Percentiles rank a stretch among this genome's conserved stretches.
Evolutionary conservation across 2,888 invertebrate species (phyloP).

Genomic region (Gibbula magus): DNA sequence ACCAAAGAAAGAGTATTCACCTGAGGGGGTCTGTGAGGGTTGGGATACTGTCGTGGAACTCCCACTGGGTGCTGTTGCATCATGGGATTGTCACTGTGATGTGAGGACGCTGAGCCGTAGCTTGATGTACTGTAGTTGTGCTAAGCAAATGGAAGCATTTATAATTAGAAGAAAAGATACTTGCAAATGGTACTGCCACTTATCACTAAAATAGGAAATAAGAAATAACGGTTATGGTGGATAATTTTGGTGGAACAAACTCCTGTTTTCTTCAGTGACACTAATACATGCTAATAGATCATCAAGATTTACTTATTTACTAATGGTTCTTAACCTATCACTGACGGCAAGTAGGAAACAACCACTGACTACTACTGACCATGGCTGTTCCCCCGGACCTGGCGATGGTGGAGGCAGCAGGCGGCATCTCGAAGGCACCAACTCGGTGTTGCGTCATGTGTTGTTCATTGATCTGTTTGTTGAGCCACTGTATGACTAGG

Average conservation of each 20-base stretch:
- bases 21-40: slow-evolving; percentile 57
- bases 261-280: too few species aligned
- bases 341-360: too few species aligned
- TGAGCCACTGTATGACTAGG: slow-evolving; percentile 75
- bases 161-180: too few species aligned
- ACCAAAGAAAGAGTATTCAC: slow-evolving; percentile 39
- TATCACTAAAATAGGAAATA: too few species aligned
- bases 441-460: slow-evolving; percentile 63
- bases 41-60: slow-evolving; percentile 52
- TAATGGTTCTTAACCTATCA: too few species aligned
- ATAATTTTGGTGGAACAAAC: too few species aligned
- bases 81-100: slow-evolving; percentile 42
- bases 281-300: too few species aligned
- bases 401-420: slow-evolving; percentile 48
- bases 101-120: slow-evolving; percentile 58
- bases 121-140: slow-evolving; percentile 68
- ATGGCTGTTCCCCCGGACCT: slow-evolving; percentile 55
- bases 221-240: too few species aligned
- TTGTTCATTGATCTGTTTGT: slow-evolving; percentile 74
- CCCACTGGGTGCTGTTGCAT: slow-evolving; percentile 45
- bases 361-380: slow-evolving; percentile 41
- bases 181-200: too few species aligned
- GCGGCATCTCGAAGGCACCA: slow-evolving; percentile 65
- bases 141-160: slow-evolving; percentile 44
- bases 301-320: too few species aligned